Evolutionary conservation across 2,113 vertebrate species (phyloP).

Genomic region (Otocyon megalotis): DNA sequence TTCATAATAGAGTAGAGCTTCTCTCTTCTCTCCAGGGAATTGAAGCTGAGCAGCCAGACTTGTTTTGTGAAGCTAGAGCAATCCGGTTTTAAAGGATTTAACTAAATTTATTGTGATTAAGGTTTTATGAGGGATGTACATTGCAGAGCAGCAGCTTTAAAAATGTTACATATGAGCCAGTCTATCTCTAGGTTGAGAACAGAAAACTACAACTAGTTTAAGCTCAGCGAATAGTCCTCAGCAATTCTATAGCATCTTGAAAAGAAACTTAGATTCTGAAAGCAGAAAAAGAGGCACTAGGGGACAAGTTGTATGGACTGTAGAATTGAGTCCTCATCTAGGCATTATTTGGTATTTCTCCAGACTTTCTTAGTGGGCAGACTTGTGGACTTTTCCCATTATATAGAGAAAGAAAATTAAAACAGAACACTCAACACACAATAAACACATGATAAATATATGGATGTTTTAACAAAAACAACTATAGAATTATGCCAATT

Average conservation of each 20-base stretch:
- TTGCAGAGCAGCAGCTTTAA: slow-evolving; percentile 41
- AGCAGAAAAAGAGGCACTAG: not conserved
- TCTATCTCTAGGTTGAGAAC: slow-evolving; percentile 52
- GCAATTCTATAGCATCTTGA: not conserved
- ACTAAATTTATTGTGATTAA: slow-evolving; percentile 62
- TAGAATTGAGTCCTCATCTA: not conserved
- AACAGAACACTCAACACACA: not conserved
- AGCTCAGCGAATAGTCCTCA: not conserved
- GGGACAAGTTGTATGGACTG: not conserved
- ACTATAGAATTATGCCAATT: not conserved
- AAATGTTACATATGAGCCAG: slow-evolving; percentile 53
- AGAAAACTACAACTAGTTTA: slow-evolving; percentile 30
- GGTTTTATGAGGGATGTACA: slow-evolving; percentile 17
- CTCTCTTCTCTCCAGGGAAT: slow-evolving; percentile 52
- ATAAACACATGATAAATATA: not conserved
- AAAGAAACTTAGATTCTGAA: slow-evolving; percentile 19
- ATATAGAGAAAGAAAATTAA: slow-evolving; percentile 39
- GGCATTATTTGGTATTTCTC: not conserved
- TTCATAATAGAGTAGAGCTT: slow-evolving; percentile 35
- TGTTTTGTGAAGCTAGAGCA: slow-evolving; percentile 43
- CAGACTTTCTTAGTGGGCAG: not conserved
- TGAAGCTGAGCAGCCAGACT: slow-evolving; percentile 33
- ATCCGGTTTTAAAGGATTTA: slow-evolving; percentile 60
- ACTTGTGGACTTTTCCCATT: slow-evolving; percentile 15
- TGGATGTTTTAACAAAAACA: slow-evolving; percentile 58